Base-by-base conservation (phyloP, 1,140 invertebrate species). In the Acromyrmex heyeri region DNA sequence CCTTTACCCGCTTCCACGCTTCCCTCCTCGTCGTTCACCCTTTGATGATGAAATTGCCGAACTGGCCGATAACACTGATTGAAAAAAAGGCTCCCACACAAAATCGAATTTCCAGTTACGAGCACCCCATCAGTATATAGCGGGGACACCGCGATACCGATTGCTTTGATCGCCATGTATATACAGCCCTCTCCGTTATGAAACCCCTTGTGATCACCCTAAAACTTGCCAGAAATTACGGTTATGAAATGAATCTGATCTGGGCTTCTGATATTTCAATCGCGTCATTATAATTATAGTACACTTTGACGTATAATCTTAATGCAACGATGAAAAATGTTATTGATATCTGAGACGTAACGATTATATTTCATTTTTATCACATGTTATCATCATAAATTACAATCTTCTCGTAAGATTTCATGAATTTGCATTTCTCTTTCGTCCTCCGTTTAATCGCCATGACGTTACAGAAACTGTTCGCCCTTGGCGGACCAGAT, bases 61-160 rank as follows among this genome's bases (percentile, higher is more conserved):
- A 92, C 85, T 86, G 89, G 90, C 92, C 92, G 93, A 93, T 93
- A 93, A 93, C 92, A 92, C 92, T 92, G 92, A 94, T 94, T 93
- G 93, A 93, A 94, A 93, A 92, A 92, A 85, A 86, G 91, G 89
- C 90, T 91, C 86, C 83, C 88, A 87, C 90, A 87, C 86, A 87
- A 91, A 92, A 94, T 93, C 91, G 89, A 93, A 91, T 93, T 92
- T 90, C 87, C 81, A 88, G 90, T 88, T 93, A 85, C 72, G 55
- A 82, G 65, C 88, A 90, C 86, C 70, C 76, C 75, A 67, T 77
- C 48, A 16, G 48, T 50, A 69, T 50, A 69, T 57, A 86, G 69
- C 81, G 30, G 57, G 90, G 88, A 92, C 90, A 89, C 87, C 87
- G 64, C 75, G 70, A 64, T 76, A 88, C 87, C 75, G 88, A 88